Percentiles rank a stretch among this genome's conserved stretches.
Evolutionary conservation across 2,888 invertebrate genomes (phyloP).

Genomic region (Netelia virgata): DNA sequence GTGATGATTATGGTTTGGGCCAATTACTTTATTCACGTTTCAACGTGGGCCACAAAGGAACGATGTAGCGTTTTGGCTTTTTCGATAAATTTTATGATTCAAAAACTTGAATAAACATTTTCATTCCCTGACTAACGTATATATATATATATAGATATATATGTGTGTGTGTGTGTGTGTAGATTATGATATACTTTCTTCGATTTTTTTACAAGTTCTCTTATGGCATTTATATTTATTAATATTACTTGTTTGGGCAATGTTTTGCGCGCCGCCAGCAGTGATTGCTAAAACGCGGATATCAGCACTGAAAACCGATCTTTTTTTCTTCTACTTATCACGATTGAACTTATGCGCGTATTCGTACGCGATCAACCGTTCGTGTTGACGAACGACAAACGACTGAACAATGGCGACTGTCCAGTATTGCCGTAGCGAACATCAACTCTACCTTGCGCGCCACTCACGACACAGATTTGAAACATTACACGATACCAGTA

Average conservation of each 20-base stretch:
- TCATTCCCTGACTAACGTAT: conserved; percentile 80
- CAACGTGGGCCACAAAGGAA: conserved; percentile 37
- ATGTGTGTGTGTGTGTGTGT: conserved; percentile 72
- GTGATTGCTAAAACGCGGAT: conserved; percentile 56
- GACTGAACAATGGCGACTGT: too few relatives aligned
- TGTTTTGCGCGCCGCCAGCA: conserved; percentile 55
- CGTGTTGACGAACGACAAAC: too few relatives aligned
- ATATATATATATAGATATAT: conserved; percentile 61
- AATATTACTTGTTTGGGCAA: conserved; percentile 58
- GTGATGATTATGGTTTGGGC: too few relatives aligned
- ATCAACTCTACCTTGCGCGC: too few relatives aligned
- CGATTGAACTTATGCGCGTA: background rate
- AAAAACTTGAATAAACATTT: conserved; percentile 83
- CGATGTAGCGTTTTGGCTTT: conserved; percentile 38
- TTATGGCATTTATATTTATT: conserved; percentile 48
- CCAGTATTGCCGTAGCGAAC: too few relatives aligned
- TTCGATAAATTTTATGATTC: conserved; percentile 80
- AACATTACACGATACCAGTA: background rate
- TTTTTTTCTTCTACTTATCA: conserved; percentile 15
- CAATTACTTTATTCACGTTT: conserved; percentile 20
- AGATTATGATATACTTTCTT: conserved; percentile 80
- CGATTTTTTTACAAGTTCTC: conserved; percentile 78
- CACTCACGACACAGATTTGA: too few relatives aligned
- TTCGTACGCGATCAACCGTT: too few relatives aligned
- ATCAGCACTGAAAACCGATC: conserved; percentile 22